Percentiles rank a stretch among this genome's conserved stretches.
Conservation (phyloP, 2,888 invertebrate genomes). For the Crossocerus cetratus region DNA sequence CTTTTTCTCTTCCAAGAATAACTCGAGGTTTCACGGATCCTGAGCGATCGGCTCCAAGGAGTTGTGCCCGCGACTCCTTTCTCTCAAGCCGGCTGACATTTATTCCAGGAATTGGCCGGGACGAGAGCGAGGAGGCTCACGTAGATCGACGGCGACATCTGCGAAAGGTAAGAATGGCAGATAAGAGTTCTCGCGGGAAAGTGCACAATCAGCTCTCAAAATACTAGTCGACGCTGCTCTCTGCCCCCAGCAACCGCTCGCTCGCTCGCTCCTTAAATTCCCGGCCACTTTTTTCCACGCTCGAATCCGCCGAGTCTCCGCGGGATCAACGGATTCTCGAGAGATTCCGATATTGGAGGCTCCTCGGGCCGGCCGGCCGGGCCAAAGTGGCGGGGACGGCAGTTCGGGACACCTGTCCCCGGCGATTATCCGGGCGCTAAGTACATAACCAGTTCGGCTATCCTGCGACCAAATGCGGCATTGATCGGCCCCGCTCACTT, state of each 20-base stretch:
- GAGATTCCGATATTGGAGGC: no score
- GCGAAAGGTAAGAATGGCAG: no score
- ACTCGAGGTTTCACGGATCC: no score
- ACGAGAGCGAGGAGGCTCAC: no score
- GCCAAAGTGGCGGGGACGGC: constrained; percentile 33
- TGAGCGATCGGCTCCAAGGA: no score
- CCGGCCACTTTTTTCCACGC: not conserved
- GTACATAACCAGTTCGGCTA: constrained; percentile 59
- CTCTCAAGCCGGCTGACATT: no score
- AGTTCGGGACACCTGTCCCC: constrained; percentile 57
- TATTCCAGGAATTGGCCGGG: no score
- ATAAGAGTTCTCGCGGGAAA: not conserved
- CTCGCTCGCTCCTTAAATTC: not conserved
- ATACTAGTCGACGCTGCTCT: not conserved
- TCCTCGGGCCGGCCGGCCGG: not conserved
- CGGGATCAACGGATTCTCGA: no score
- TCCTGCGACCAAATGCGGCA: constrained; percentile 38
- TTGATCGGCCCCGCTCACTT: constrained; percentile 26
- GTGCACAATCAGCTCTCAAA: constrained; percentile 4
- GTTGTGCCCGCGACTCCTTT: not conserved
- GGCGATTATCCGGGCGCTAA: constrained; percentile 53
- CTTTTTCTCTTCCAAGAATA: no score
- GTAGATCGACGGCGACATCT: no score
- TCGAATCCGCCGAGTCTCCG: no score
- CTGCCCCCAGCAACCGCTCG: not conserved